A percentile compares a stretch with the other conserved stretches of the same genome.
These are phyloP conservation scores for Coreoperca whiteheadi DNA, from an alignment of 2,113 vertebrate genomes.

Conservation along the genomic window DNA sequence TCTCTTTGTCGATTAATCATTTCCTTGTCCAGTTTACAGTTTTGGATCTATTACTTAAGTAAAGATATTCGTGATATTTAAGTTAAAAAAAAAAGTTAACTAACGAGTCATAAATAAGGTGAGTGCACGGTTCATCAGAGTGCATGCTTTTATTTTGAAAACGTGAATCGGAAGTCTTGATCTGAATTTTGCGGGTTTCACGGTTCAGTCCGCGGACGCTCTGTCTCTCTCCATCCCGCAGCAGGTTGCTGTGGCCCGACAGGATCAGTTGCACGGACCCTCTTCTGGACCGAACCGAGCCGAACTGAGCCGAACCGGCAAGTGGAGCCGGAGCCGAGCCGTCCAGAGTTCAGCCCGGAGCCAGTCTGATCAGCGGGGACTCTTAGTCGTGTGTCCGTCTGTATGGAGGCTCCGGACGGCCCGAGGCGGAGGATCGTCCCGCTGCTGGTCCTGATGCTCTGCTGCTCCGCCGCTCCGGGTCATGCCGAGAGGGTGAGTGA, in stretches of 20 bases:
- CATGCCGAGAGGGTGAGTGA: constrained; percentile 54
- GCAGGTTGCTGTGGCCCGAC: constrained; percentile 23
- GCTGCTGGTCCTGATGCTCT: constrained; percentile 42
- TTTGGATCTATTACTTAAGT: no score
- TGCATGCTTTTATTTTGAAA: constrained; percentile 48
- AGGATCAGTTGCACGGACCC: constrained; percentile 8
- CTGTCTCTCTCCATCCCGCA: constrained; percentile 18
- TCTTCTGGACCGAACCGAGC: not conserved
- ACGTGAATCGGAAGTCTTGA: not conserved
- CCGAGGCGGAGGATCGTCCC: not conserved
- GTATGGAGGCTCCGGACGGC: constrained; percentile 36
- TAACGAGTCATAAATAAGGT: no score
- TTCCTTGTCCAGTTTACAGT: no score
- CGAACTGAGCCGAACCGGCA: not conserved
- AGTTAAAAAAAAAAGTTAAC: no score
- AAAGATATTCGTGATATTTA: no score
- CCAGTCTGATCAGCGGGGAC: not conserved
- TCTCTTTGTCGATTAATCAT: no score
- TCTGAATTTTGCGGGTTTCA: not conserved
- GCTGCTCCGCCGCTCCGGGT: constrained; percentile 15
- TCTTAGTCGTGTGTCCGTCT: not conserved
- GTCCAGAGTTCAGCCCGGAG: not conserved
- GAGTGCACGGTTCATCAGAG: no score
- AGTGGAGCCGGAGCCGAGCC: not conserved
- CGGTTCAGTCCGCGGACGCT: not conserved